phyloP scores from a whole-genome alignment of 2,797 vertebrate genomes.

The Malacoctenus gilli region DNA sequence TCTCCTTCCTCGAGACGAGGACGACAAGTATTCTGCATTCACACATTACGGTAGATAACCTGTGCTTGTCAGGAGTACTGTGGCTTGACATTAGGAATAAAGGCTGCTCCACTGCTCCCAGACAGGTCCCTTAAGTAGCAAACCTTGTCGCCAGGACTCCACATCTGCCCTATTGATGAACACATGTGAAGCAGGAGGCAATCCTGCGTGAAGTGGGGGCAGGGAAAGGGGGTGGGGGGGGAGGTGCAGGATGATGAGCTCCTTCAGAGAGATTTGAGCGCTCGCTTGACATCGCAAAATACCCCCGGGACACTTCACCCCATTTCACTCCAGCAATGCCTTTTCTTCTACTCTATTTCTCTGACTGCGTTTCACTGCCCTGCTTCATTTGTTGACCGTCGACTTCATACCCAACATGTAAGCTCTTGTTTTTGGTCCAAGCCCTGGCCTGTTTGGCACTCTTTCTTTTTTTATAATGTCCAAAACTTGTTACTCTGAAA shows the following conservation, averaged over 20 bases:
- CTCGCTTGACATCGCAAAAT: slow-evolving; percentile 53
- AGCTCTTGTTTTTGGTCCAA: slow-evolving; percentile 3
- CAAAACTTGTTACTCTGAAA: neutral
- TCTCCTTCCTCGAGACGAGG: slow-evolving; percentile 18
- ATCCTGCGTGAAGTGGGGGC: slow-evolving; percentile 41
- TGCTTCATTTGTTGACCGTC: slow-evolving; percentile 10
- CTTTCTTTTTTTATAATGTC: neutral
- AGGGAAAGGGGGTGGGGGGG: too few relatives aligned
- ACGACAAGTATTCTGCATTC: slow-evolving; percentile 69
- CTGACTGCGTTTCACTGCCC: slow-evolving; percentile 19
- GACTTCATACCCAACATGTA: neutral
- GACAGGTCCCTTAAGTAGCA: slow-evolving; percentile 72
- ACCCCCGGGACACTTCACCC: slow-evolving; percentile 59
- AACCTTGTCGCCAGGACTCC: slow-evolving; percentile 66
- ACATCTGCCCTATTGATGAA: slow-evolving; percentile 72
- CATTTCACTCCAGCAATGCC: slow-evolving; percentile 58
- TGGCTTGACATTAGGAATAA: slow-evolving; percentile 37
- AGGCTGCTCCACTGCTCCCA: slow-evolving; percentile 43
- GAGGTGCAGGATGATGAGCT: slow-evolving; percentile 35
- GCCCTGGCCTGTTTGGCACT: too few relatives aligned
- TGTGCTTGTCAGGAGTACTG: slow-evolving; percentile 31
- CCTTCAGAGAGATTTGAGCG: slow-evolving; percentile 68
- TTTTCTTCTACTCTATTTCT: slow-evolving; percentile 56
- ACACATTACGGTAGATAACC: slow-evolving; percentile 41
- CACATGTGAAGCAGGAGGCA: slow-evolving; percentile 59